Conservation (phyloP, 2,888 invertebrate genomes). For the Cosmorhoe ocellata region DNA sequence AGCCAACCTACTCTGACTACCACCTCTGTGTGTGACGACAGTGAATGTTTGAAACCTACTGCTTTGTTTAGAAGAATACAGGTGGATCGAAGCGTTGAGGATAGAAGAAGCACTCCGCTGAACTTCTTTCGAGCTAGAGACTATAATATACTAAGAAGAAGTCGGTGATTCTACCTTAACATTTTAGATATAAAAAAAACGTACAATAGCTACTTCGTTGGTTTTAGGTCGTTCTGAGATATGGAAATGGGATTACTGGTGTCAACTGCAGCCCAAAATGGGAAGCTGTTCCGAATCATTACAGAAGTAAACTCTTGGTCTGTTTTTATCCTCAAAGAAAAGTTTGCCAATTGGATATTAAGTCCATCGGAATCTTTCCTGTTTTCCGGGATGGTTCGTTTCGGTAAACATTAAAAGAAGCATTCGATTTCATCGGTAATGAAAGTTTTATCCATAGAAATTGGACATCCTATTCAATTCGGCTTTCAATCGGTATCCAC, state of each 20-base stretch:
- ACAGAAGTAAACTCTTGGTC: slow-evolving; percentile 35
- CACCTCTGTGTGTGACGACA: slow-evolving; percentile 29
- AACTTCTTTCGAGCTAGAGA: slow-evolving; percentile 34
- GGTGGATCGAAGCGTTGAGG: slow-evolving; percentile 26
- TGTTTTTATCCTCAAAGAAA: slow-evolving; percentile 17
- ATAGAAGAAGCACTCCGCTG: slow-evolving; percentile 24
- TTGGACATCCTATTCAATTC: slow-evolving; percentile 23
- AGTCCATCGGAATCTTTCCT: slow-evolving; percentile 27
- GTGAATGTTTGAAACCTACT: slow-evolving; percentile 44
- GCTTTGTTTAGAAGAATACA: slow-evolving; percentile 37
- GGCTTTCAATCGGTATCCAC: slow-evolving; percentile 21
- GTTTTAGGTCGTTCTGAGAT: slow-evolving; percentile 41
- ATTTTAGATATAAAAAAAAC: not conserved
- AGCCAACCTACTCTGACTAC: slow-evolving; percentile 40
- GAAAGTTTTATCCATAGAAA: slow-evolving; percentile 33
- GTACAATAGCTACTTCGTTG: slow-evolving; percentile 2
- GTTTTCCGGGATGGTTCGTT: slow-evolving; percentile 32
- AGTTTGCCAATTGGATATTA: slow-evolving; percentile 22
- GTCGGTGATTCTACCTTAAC: slow-evolving; percentile 27
- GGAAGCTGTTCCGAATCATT: slow-evolving; percentile 44
- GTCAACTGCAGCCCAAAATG: slow-evolving; percentile 52
- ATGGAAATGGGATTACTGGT: slow-evolving; percentile 63
- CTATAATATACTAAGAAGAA: slow-evolving; percentile 30
- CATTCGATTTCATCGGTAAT: slow-evolving; percentile 33
- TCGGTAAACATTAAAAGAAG: slow-evolving; percentile 33